A percentile compares a stretch with the other conserved stretches of the same genome.
Evolutionary conservation across 1,140 invertebrate genomes (phyloP).

Genomic region (Formica exsecta): DNA sequence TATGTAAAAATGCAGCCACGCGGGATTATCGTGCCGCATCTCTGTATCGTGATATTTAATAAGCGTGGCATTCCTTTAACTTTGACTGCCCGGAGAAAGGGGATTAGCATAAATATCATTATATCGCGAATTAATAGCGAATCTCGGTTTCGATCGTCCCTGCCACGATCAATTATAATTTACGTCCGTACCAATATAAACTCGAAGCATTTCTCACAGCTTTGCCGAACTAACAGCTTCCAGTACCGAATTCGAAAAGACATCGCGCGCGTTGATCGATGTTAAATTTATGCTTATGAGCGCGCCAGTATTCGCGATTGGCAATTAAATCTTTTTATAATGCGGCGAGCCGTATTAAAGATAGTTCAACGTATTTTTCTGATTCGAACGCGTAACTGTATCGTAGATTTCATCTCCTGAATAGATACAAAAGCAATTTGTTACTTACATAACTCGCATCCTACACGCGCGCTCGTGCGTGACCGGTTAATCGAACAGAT

Average conservation of each 20-base stretch:
- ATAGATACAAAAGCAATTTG: slow-evolving; percentile 27
- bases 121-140: slow-evolving; percentile 20
- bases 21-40: neutral
- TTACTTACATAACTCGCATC: slow-evolving; percentile 43
- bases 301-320: neutral
- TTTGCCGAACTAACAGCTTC: slow-evolving; percentile 10
- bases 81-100: neutral
- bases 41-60: slow-evolving; percentile 33
- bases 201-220: neutral
- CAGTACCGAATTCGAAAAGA: slow-evolving; percentile 12
- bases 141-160: slow-evolving; percentile 16
- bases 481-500: slow-evolving; percentile 13
- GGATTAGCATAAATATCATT: slow-evolving; percentile 47
- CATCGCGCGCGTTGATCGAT: slow-evolving; percentile 32
- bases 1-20: slow-evolving; percentile 24
- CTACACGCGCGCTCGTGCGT: neutral
- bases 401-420: slow-evolving; percentile 10
- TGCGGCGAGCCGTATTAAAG: slow-evolving; percentile 2
- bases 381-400: slow-evolving; percentile 37
- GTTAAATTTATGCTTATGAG: slow-evolving; percentile 55
- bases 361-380: slow-evolving; percentile 20
- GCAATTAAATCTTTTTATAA: slow-evolving; percentile 39
- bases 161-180: slow-evolving; percentile 52
- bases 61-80: neutral
- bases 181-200: slow-evolving; percentile 33